Evolutionary conservation across 1,140 invertebrate species (phyloP), one percentile per base, ranked within the genome.

Genomic region (Pseudomyrmex sp.): DNA sequence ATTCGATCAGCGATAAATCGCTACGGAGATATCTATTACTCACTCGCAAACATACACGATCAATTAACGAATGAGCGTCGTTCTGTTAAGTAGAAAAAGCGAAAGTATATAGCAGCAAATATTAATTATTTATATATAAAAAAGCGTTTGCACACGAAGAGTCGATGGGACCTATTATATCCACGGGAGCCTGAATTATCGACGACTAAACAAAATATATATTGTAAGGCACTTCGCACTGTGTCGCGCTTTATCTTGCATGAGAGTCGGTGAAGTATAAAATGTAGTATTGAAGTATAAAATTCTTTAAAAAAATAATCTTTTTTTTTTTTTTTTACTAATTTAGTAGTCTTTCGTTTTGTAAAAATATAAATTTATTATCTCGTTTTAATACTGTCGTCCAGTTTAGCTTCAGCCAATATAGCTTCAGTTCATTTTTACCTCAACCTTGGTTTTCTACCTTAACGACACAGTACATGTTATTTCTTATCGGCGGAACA

Each of bases 1-100:
- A 88, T 87, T 35, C 86, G 70, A 84, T 70, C 82, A 62, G 35
- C 82, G 74, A 77, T 76, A 88, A 84, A 46, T 80, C 74, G 59
- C 54, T 62, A 82, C 70, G 26, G 18, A 63, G 26, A 63, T 62
- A 48, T 12, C 18, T 35, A 35, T 26, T 35, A 35, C 35, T 73
- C 70, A 73, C 46, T 61, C 35, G 50, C 70, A 66, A 35, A 80
- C 52, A 77, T 70, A 72, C 18, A 70, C 76, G 35, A 72, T 80
- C 54, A 59, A 59, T 59, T 61, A 70, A 82, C 72, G 82, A 68
- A 35, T 15, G 52, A 44, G 23, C 59, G 59, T 74, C 54, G 23
- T 54, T 73, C 12, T 12, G 12, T 1, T 48, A 59, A 80, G 20
- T 80, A 18, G 50, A 9, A 58, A 48, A 66, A 66, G 68, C 73